Evolutionary conservation across 2,888 invertebrate species (phyloP).

Genomic region (Xestia xanthographa): DNA sequence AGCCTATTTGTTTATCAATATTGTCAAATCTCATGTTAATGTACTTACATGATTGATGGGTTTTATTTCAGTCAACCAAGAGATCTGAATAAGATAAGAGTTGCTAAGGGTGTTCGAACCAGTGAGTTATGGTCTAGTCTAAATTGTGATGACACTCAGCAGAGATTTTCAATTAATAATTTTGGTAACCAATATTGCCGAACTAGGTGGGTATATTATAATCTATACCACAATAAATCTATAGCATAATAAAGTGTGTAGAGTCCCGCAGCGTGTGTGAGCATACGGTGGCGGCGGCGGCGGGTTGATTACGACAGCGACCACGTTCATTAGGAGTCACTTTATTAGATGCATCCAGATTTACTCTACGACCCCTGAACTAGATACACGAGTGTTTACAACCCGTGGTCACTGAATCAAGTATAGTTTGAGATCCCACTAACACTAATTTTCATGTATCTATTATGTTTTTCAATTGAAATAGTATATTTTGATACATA

Average conservation of each 20-base stretch:
- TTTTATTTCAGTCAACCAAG: not conserved
- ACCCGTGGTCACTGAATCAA: not conserved
- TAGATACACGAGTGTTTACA: not conserved
- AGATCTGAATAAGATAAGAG: slow-evolving; percentile 1
- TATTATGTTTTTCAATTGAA: not conserved
- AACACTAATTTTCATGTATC: not conserved
- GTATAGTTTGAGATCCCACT: not conserved
- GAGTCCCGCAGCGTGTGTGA: not conserved
- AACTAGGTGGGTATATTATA: not conserved
- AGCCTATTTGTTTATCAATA: not conserved
- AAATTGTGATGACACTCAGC: slow-evolving; percentile 6
- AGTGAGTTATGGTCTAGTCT: not conserved
- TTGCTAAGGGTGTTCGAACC: not conserved
- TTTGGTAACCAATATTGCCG: not conserved
- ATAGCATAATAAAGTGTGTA: not conserved
- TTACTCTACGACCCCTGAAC: slow-evolving; percentile 17
- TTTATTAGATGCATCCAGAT: slow-evolving; percentile 30
- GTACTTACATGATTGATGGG: not conserved
- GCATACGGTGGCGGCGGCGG: not conserved
- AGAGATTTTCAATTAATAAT: not conserved
- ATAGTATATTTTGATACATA: not conserved
- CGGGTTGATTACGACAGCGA: not conserved
- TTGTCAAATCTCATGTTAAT: not conserved
- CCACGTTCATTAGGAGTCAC: slow-evolving; percentile 30
- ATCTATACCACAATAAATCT: not conserved